These are phyloP conservation scores for Chrosomus eos DNA, from an alignment of 2,797 vertebrate species.

Conservation along the genomic window DNA sequence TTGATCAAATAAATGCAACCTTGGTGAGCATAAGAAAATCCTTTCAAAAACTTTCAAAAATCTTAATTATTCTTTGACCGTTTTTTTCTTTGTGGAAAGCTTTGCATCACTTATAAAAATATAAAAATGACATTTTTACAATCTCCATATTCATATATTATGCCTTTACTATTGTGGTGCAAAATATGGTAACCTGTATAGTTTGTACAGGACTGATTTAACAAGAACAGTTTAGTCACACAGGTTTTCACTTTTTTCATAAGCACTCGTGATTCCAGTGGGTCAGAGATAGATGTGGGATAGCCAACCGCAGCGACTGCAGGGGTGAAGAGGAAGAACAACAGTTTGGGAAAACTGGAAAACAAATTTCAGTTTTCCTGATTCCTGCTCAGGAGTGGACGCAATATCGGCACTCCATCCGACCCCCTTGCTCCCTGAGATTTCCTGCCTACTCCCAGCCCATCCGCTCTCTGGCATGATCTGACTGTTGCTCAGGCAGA, in stretches of 20 bases:
- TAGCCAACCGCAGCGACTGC: not conserved
- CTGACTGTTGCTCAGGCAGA: constrained; percentile 30
- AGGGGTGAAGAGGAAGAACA: not conserved
- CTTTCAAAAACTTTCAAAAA: not conserved
- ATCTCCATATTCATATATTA: not conserved
- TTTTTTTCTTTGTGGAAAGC: not conserved
- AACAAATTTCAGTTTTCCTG: constrained; percentile 49
- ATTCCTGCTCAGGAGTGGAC: constrained; percentile 15
- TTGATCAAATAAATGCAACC: too few relatives aligned
- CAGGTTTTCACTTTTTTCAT: not conserved
- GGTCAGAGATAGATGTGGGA: not conserved
- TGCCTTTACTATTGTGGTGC: not conserved
- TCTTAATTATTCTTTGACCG: not conserved
- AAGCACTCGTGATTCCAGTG: not conserved
- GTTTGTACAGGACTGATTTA: not conserved
- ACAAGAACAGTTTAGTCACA: not conserved
- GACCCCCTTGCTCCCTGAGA: constrained; percentile 44
- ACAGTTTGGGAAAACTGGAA: constrained; percentile 28
- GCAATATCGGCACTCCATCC: constrained; percentile 46
- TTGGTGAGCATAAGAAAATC: too few relatives aligned
- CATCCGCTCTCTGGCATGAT: constrained; percentile 50
- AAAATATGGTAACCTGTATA: not conserved
- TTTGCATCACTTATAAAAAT: not conserved
- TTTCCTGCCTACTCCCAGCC: constrained; percentile 45
- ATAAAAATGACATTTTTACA: not conserved